Evolutionary conservation across 2,113 vertebrate genomes (phyloP).

Genomic region (pig (Sus scrofa)): DNA sequence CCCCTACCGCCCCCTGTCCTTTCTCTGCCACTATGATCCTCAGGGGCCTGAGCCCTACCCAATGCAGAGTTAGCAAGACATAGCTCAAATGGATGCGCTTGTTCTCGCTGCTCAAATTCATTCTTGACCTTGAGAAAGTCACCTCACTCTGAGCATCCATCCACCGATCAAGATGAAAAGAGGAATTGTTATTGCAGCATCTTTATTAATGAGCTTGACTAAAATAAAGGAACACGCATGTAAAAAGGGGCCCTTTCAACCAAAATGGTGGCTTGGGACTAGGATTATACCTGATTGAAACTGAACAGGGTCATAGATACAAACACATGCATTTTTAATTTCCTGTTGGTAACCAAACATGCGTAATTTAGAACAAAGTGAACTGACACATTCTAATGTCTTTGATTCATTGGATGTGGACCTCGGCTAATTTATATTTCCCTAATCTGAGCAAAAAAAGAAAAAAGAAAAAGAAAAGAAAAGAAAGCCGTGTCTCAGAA

Average conservation of each 20-base stretch:
- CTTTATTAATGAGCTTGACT: not conserved
- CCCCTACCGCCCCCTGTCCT: no score
- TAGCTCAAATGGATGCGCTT: not conserved
- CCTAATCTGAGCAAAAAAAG: conserved; percentile 30
- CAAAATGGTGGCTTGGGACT: not conserved
- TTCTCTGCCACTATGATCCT: not conserved
- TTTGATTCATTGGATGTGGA: not conserved
- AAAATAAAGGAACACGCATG: not conserved
- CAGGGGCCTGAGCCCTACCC: not conserved
- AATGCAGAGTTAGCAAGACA: not conserved
- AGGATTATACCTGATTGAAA: not conserved
- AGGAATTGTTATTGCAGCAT: not conserved
- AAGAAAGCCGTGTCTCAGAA: not conserved
- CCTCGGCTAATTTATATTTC: not conserved
- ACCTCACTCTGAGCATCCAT: not conserved
- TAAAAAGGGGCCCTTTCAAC: not conserved
- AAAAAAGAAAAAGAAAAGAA: not conserved
- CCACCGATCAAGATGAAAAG: not conserved
- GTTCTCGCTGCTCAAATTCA: not conserved
- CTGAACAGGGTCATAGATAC: not conserved
- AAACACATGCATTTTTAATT: not conserved
- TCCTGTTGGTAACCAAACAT: not conserved
- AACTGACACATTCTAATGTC: not conserved
- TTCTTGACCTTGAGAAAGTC: not conserved
- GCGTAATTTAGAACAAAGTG: not conserved